Base-by-base conservation (phyloP, 2,888 invertebrate genomes). In the Scaptomyza flava region DNA sequence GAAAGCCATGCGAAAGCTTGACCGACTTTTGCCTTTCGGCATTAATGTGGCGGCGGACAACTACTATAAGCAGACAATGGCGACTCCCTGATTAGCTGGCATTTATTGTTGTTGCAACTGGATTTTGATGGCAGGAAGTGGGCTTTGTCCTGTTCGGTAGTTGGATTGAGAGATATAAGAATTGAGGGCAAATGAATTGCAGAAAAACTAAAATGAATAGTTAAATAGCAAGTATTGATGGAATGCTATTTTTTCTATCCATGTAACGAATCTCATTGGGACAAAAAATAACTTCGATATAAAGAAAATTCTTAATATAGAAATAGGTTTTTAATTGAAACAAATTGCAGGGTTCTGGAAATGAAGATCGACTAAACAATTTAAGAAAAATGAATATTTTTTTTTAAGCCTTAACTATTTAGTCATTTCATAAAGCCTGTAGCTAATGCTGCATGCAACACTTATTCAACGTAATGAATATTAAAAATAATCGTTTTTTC, bases 1-100 rank as follows among this genome's bases (percentile, higher is more conserved):
- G 58, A 68, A 77, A 63, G 74, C 52, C 78, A 74, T 45, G 67
- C 69, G 65, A 74, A 67, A 78, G 67, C 71, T 71, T 74, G 87
- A 60, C 81, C 79, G 68, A 87, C 66, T 81, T 81, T 75, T 59
- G 81, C 68, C 84, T 61, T 64, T 71, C 27, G 81, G 84, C 71
- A 65, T 65, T 77, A 72, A 72, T 79, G 73, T 54, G 51, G 68
- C 34, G 45, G 33, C 68, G 17, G 1, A 4, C 5, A 6, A 27
- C 0, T 5, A 27, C 4, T 5, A 17, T 47, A 58, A 68, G 63
- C 76, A 59, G 59, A 74, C 79, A 63, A 56, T 34, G 61, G 38
- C 50, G 50, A 50, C 59, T 34, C 45, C 23, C 56, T 60, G 85
- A 78, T 79, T 79, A 81, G 66, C 63, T 64, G 56, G 20, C 38